Conservation (phyloP, 2,113 vertebrate genomes). For the Equus quagga region DNA sequence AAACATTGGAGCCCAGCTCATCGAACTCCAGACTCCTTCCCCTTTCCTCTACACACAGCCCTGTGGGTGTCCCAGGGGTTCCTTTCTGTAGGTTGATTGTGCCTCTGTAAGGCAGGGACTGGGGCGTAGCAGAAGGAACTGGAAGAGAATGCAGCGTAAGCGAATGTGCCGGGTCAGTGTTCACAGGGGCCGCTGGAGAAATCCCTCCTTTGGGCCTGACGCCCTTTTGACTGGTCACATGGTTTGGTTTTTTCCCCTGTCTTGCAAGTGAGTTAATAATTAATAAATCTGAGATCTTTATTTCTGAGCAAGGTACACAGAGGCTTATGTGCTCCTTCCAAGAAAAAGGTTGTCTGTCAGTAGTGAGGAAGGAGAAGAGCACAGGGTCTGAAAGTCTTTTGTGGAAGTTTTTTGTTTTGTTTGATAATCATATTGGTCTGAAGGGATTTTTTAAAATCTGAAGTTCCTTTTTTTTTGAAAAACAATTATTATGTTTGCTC, state of each 20-base stretch:
- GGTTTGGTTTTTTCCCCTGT: background rate
- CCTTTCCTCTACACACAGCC: background rate
- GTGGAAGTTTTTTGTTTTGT: background rate
- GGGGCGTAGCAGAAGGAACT: background rate
- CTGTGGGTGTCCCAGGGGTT: background rate
- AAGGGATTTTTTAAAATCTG: background rate
- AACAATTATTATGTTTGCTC: background rate
- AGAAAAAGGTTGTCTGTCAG: background rate
- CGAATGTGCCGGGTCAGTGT: fast-evolving
- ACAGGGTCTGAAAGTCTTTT: background rate
- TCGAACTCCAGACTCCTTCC: background rate
- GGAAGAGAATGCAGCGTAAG: background rate
- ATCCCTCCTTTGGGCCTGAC: background rate
- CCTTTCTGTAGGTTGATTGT: background rate
- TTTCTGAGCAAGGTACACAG: background rate
- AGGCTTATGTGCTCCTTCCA: background rate
- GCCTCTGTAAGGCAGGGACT: background rate
- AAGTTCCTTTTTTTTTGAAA: background rate
- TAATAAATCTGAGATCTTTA: background rate
- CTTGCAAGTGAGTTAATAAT: background rate
- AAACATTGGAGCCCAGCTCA: background rate
- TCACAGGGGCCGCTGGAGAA: background rate
- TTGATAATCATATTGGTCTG: background rate
- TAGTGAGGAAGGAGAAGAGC: background rate
- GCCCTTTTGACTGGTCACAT: background rate